Base-by-base conservation (phyloP, 92 coral and sea anemone genomes). In the Epizoanthus ramosus region DNA sequence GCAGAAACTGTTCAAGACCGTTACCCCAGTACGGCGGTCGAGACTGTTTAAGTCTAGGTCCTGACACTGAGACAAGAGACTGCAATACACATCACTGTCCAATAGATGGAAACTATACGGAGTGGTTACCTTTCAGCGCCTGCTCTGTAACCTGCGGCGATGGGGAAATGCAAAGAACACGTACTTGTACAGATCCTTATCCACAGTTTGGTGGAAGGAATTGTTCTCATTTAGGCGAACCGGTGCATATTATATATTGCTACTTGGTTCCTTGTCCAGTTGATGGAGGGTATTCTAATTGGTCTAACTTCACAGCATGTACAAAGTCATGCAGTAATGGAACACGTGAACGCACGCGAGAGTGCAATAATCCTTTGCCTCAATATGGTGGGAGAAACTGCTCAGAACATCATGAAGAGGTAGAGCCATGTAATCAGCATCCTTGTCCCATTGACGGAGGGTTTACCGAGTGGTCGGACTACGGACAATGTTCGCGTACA, bases 141-240 rank as follows among this genome's bases (percentile, higher is more conserved):
- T 95, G 98, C 71, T 87, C 90, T 43, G 72, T 28, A 54, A 89
- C 89, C 25, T 95, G 98, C 79, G 94, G 91, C 13, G 82, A 65
- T 68, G 93, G 97, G 2, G 69, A 87, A 12, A 80, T 23, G 45
- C 68, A 50, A 24, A 89, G 98, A 74, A 71, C 63, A 19, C 86
- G 98, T 54, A 75, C 39, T 60, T 95, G 98, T 58, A 73, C 91
- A 1, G 84, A 90, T 74, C 98, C 97, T 10, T 22, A 65, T 15
- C 98, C 98, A 37, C 94, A 88, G 73, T 88, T 83, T 73, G 96
- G 94, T 10, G 98, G 98, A 28, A 60, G 45, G 17, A 93, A 93
- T 54, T 95, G 98, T 72, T 85, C 97, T 60, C 28, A 16, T 22
- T 69, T 93, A 4, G 98, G 98, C 14, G 84, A 84, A 35, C 63